Evolutionary conservation across 2,797 vertebrate species (phyloP).

Genomic region (Antennarius maculatus): DNA sequence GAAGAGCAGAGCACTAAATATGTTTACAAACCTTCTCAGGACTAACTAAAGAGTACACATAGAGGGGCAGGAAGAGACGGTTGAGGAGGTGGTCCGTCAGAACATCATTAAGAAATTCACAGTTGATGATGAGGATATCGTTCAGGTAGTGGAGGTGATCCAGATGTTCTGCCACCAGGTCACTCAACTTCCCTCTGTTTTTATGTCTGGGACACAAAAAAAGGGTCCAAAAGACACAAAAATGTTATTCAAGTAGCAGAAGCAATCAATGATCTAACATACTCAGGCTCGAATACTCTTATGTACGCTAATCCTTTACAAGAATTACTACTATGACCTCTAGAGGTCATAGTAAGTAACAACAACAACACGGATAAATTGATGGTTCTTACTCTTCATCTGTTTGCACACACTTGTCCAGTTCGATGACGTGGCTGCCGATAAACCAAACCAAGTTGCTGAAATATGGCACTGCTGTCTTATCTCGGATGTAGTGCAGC

Average conservation of each 20-base stretch:
- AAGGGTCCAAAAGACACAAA: neutral
- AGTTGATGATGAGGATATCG: constrained; percentile 98
- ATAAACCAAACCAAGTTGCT: constrained; percentile 99
- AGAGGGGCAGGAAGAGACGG: constrained; percentile 95
- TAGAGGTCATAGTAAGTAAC: constrained; percentile 45
- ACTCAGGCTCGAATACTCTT: neutral
- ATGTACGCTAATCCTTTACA: constrained; percentile 16
- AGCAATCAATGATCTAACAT: neutral
- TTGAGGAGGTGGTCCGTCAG: constrained; percentile 97
- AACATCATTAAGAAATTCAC: constrained; percentile 97
- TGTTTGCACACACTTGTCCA: constrained; percentile 98
- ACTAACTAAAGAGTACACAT: constrained; percentile 93
- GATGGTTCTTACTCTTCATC: constrained; percentile 93
- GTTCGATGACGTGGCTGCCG: constrained; percentile 96
- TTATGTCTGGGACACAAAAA: constrained; percentile 84
- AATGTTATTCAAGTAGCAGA: neutral
- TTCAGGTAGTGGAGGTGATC: constrained; percentile 99
- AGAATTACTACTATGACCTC: constrained; percentile 43
- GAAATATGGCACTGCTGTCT: constrained; percentile 98
- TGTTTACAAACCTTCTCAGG: constrained; percentile 80
- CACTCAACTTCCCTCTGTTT: constrained; percentile 93
- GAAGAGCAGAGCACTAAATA: neutral
- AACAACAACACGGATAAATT: neutral
- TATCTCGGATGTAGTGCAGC: constrained; percentile 98
- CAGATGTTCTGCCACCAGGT: constrained; percentile 97